Evolutionary conservation across 2,888 invertebrate genomes (phyloP).

Genomic region (Limnephilus lunatus): DNA sequence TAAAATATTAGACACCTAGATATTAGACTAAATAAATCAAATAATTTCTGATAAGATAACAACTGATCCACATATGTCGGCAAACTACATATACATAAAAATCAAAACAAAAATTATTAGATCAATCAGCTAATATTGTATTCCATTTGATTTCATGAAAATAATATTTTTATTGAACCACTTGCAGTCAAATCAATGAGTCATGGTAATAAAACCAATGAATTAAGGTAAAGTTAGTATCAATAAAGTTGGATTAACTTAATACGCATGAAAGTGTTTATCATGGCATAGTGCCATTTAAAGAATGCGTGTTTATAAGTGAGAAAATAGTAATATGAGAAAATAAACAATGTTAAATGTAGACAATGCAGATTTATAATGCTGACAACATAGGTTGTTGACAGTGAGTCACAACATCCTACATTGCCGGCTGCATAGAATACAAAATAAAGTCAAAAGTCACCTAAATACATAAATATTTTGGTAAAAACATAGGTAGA

Average conservation of each 20-base stretch:
- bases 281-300: neutral
- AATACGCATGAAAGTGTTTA: neutral
- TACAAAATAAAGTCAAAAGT: neutral
- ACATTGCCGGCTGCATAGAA: neutral
- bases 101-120: neutral
- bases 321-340: neutral
- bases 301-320: neutral
- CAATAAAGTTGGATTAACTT: neutral
- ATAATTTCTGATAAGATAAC: neutral
- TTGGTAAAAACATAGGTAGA: too few relatives aligned
- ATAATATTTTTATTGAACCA: neutral
- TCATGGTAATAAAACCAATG: neutral
- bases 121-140: neutral
- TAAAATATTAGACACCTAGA: neutral
- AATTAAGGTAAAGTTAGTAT: neutral
- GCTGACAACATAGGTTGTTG: neutral
- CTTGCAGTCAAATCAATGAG: neutral
- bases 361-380: neutral
- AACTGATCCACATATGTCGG: neutral
- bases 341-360: neutral
- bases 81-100: neutral
- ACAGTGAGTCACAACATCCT: neutral
- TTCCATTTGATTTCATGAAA: neutral
- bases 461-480: too few relatives aligned
- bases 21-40: neutral